Percentiles rank a stretch among this genome's conserved stretches.
phyloP scores from a whole-genome alignment of 2,113 vertebrate genomes.

The Rhinichthys klamathensis region DNA sequence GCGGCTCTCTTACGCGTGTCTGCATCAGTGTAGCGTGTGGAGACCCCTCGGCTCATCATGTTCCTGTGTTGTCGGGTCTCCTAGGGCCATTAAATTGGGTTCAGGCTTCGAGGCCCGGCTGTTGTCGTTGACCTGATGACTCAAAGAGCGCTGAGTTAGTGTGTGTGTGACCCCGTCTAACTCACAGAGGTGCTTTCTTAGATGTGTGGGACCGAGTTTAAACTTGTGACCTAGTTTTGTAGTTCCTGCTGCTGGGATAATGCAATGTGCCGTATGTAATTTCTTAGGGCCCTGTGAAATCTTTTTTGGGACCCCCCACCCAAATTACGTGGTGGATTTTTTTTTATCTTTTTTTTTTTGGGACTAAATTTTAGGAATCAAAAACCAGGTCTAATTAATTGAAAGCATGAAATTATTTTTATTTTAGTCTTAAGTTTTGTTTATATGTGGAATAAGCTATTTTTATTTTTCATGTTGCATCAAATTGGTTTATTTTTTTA shows the following conservation, averaged over 20 bases:
- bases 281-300: too few species aligned
- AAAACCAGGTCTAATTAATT: too few species aligned
- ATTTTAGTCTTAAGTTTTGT: too few species aligned
- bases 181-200: slow-evolving; percentile 31
- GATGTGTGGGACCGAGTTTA: background rate
- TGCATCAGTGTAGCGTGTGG: slow-evolving; percentile 20
- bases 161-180: slow-evolving; percentile 49
- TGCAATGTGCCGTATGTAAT: background rate
- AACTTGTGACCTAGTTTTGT: background rate
- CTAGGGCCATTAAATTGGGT: slow-evolving; percentile 9
- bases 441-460: too few species aligned
- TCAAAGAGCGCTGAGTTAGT: background rate
- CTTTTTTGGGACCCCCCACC: too few species aligned
- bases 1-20: slow-evolving; percentile 37
- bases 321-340: too few species aligned
- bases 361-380: too few species aligned
- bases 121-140: background rate
- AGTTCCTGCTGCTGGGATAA: background rate
- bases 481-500: too few species aligned
- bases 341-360: too few species aligned
- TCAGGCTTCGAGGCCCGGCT: slow-evolving; percentile 30
- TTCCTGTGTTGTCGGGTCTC: slow-evolving; percentile 26
- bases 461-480: too few species aligned
- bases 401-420: too few species aligned
- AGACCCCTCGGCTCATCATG: background rate